Percentiles rank a stretch among this genome's conserved stretches.
phyloP scores from a whole-genome alignment of 1,140 invertebrate species.

The Magallana gigas region DNA sequence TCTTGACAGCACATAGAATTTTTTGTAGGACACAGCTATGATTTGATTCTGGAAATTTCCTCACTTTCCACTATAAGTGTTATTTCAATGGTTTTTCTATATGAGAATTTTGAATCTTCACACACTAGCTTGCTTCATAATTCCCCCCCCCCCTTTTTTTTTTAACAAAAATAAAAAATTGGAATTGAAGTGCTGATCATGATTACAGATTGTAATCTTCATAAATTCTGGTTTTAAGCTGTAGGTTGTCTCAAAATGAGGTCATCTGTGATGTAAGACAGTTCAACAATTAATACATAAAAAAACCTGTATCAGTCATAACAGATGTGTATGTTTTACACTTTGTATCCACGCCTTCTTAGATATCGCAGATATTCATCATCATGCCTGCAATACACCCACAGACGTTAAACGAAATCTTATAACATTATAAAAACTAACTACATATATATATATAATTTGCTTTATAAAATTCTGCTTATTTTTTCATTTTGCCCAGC shows the following conservation, averaged over 20 bases:
- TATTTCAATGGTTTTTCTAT: no score
- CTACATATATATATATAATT: background rate
- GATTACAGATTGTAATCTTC: background rate
- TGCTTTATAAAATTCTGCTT: slow-evolving; percentile 2
- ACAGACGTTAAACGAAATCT: background rate
- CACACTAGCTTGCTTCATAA: no score
- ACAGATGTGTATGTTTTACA: background rate
- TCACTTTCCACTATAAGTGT: no score
- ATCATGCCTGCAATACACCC: background rate
- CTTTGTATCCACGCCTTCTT: background rate
- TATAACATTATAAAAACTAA: background rate
- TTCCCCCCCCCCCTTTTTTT: background rate
- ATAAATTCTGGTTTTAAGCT: slow-evolving; percentile 5
- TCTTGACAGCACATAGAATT: no score
- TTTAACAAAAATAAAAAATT: background rate
- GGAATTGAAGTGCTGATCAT: background rate
- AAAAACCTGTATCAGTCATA: background rate
- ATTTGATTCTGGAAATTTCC: no score
- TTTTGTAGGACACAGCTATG: no score
- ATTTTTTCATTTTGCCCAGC: background rate
- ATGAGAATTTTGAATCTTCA: no score
- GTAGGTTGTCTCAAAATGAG: slow-evolving; percentile 20
- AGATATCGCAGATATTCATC: background rate
- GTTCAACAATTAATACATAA: background rate
- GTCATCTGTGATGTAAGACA: slow-evolving; percentile 25